Evolutionary conservation across 2,888 invertebrate species (phyloP).

Genomic region (Dromius quadrimaculatus): DNA sequence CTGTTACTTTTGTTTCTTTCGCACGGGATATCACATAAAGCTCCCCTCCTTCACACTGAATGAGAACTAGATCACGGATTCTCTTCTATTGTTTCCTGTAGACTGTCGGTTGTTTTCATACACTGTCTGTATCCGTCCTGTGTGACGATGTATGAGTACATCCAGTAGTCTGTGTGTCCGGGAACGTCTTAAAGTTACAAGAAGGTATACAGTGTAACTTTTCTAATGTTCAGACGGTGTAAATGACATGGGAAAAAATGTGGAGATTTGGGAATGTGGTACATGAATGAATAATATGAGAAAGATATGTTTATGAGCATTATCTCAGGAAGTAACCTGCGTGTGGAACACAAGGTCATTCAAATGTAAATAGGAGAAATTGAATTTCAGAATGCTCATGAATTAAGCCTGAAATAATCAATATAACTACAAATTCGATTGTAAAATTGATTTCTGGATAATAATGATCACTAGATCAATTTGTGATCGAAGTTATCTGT

Average conservation of each 20-base stretch:
- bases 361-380: no score
- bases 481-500: no score
- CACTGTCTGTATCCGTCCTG: conserved; percentile 28
- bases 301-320: no score
- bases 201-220: neutral
- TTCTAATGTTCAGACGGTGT: neutral
- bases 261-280: conserved; percentile 1
- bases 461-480: no score
- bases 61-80: conserved; percentile 46
- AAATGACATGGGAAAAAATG: neutral
- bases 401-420: no score
- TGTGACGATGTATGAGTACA: conserved; percentile 2
- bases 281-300: neutral
- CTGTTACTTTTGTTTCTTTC: conserved; percentile 16
- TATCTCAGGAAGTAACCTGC: no score
- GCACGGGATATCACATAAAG: conserved; percentile 21
- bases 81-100: conserved; percentile 41
- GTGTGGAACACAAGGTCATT: no score
- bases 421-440: no score
- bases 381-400: no score
- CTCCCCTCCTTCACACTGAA: neutral
- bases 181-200: neutral
- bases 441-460: no score
- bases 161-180: conserved; percentile 11
- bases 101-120: conserved; percentile 37